These are phyloP conservation scores for Pogonophryne albipinna DNA, from an alignment of 2,797 vertebrate genomes.

Conservation along the genomic window DNA sequence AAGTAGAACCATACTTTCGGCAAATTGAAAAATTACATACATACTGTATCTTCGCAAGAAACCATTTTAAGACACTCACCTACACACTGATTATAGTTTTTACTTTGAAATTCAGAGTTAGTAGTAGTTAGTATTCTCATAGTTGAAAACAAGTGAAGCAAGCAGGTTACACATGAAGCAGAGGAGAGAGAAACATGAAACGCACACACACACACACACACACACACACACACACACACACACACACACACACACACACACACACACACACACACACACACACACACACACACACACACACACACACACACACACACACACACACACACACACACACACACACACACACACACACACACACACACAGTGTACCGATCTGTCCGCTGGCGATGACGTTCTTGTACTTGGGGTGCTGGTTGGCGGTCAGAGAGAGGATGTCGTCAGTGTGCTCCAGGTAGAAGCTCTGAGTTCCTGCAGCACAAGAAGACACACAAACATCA, in stretches of 20 bases:
- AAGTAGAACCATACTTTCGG: no score
- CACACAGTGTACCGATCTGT: constrained; percentile 89
- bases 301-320: constrained; percentile 31
- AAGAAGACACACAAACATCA: constrained; percentile 9
- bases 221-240: constrained; percentile 9
- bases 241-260: constrained; percentile 27
- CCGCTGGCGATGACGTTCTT: constrained; percentile 95
- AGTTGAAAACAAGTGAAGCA: constrained; percentile 37
- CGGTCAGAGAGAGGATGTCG: constrained; percentile 95
- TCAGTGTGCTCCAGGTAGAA: constrained; percentile 98
- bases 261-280: constrained; percentile 5
- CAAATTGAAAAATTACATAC: no score
- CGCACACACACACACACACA: constrained; percentile 62
- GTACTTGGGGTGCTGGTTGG: constrained; percentile 97
- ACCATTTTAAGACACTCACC: no score
- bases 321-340: constrained; percentile 14
- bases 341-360: background rate
- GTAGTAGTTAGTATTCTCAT: no score
- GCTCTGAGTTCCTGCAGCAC: constrained; percentile 90
- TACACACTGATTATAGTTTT: background rate
- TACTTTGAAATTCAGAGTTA: background rate
- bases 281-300: constrained; percentile 61
- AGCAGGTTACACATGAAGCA: constrained; percentile 59
- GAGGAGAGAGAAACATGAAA: constrained; percentile 30
- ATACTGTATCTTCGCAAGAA: no score